Evolutionary conservation across 2,888 invertebrate species (phyloP).

Genomic region (Tridacna crocea): DNA sequence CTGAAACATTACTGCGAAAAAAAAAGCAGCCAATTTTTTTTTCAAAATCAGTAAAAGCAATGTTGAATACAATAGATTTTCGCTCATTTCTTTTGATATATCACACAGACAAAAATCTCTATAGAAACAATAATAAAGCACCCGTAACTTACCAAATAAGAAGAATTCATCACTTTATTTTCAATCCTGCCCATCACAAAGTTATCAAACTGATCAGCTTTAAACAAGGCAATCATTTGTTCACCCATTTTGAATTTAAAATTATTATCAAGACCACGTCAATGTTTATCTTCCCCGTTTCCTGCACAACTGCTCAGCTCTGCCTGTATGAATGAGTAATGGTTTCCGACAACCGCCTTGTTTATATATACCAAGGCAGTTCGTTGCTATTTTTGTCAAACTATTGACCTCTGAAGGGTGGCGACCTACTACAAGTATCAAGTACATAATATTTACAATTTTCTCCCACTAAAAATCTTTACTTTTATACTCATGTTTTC

Average conservation of each 20-base stretch:
- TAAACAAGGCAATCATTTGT: conserved; percentile 25
- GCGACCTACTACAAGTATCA: neutral
- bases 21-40: too few species aligned
- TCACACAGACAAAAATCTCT: too few species aligned
- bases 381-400: conserved; percentile 26
- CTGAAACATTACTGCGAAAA: too few species aligned
- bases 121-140: too few species aligned
- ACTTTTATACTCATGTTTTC: too few species aligned
- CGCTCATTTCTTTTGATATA: too few species aligned
- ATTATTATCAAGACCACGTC: neutral
- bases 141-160: conserved; percentile 12
- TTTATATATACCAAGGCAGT: conserved; percentile 9
- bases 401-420: conserved; percentile 19
- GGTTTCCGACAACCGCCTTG: conserved; percentile 7
- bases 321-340: conserved; percentile 12
- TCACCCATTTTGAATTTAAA: conserved; percentile 19
- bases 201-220: conserved; percentile 20
- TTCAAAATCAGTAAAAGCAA: too few species aligned
- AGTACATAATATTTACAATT: neutral
- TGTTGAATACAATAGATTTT: too few species aligned
- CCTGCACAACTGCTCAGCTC: neutral
- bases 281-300: neutral
- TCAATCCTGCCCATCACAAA: conserved; percentile 29
- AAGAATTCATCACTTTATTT: conserved; percentile 26
- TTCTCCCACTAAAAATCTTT: neutral